Evolutionary conservation across 2,113 vertebrate species (phyloP), one percentile per base, ranked within the genome.

Genomic region (Cygnus atratus): DNA sequence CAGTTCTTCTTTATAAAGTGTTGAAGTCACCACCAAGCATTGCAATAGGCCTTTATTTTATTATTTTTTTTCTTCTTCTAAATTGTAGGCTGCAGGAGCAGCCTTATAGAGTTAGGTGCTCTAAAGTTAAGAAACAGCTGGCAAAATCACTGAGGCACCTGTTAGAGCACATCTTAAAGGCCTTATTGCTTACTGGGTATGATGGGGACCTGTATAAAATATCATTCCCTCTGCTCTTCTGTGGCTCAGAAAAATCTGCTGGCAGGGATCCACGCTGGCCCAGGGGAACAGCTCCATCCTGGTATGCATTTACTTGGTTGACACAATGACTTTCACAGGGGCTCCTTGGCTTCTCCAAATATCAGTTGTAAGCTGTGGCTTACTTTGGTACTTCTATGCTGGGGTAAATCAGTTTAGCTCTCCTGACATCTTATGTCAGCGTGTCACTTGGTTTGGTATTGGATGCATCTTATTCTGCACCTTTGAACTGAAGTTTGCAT

Each of bases 261-360:
- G 59, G 26, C 61, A 81, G 63, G 41, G 71, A 63, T 1, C 1
- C 8, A 1, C 13, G 2, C 16, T 10, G n/a, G 46, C 35, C 54
- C 35, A n/a, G 78, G 57, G 67, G 31, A 82, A 7, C 19, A 3
- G 8, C 50, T 61, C 59, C 2, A 14, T 61, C 17, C 39, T 68
- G 48, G 1, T 54, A 19, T 16, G 43, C 39, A 14, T 3, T 1
- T 39, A 19, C 14, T 4, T 28, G 3, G 3, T 8, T 44, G 15
- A 77, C 0, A 0, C 46, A 18, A 2, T 9, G 37, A 41, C 44
- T 94, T 67, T 63, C 70, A n/a, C 43, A 44, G 52, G 13, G 25
- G 3, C 20, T 90, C n/a, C 57, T 86, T 37, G 41, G 57, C 46
- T 46, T 63, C 85, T 48, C 5, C 3, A 2, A 13, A 35, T 5